phyloP scores from a whole-genome alignment of 2,888 invertebrate genomes.

The Metellina segmentata region DNA sequence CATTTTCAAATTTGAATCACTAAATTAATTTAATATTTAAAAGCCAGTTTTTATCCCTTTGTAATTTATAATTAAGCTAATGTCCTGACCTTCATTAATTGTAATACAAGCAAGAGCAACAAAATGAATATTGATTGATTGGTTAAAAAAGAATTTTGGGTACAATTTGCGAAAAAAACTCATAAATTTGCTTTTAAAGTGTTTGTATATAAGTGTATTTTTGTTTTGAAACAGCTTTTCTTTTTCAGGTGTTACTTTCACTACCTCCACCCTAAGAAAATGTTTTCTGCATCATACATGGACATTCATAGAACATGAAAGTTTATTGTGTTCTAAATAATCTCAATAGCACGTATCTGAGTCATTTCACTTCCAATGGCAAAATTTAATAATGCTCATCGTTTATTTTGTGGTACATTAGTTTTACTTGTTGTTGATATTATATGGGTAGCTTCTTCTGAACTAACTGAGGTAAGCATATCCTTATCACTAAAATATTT shows the following conservation, averaged over 20 bases:
- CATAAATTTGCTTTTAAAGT: no score
- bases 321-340: not conserved
- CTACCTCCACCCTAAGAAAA: not conserved
- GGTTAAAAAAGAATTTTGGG: no score
- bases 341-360: slow-evolving; percentile 5
- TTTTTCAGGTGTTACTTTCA: slow-evolving; percentile 5
- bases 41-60: no score
- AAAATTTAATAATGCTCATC: slow-evolving; percentile 75
- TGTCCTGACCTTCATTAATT: no score
- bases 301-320: slow-evolving; percentile 18
- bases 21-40: no score
- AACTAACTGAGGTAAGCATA: slow-evolving; percentile 91
- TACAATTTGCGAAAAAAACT: no score
- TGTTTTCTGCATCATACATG: not conserved
- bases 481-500: not conserved
- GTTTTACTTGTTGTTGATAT: slow-evolving; percentile 94
- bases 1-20: no score
- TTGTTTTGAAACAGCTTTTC: not conserved
- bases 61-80: no score
- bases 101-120: no score
- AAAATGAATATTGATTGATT: no score
- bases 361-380: slow-evolving; percentile 60
- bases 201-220: no score
- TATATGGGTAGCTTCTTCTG: slow-evolving; percentile 97
- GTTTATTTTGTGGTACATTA: slow-evolving; percentile 90